Percentiles rank a stretch among this genome's conserved stretches.
Conservation (phyloP, 2,113 vertebrate genomes). For the Desmodus rotundus region DNA sequence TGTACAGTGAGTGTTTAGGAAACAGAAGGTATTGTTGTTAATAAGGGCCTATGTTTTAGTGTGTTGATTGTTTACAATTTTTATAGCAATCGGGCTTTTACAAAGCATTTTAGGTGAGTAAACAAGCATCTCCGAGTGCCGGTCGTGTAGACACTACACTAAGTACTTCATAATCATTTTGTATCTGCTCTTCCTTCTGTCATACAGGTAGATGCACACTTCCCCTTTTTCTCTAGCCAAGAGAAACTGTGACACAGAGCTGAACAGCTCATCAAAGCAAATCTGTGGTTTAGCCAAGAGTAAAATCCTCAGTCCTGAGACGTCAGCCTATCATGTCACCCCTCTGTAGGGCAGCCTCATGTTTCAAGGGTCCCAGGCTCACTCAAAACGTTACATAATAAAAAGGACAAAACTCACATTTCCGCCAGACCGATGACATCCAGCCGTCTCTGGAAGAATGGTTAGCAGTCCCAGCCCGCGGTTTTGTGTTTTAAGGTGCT, state of each 20-base stretch:
- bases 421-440: slow-evolving; percentile 15
- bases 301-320: neutral
- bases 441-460: slow-evolving; percentile 16
- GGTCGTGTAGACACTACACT: neutral
- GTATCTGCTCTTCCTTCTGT: neutral
- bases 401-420: slow-evolving; percentile 45
- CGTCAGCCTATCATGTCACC: neutral
- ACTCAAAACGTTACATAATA: neutral
- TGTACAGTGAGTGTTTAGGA: neutral
- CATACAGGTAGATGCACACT: accelerated
- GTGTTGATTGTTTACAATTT: neutral
- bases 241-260: neutral
- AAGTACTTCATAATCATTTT: neutral
- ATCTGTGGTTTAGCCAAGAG: neutral
- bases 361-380: neutral
- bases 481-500: slow-evolving; percentile 30
- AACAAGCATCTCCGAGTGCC: neutral
- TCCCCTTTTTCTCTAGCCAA: neutral
- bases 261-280: neutral
- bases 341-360: neutral
- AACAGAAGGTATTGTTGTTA: neutral
- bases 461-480: neutral
- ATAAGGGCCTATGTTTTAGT: neutral
- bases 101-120: neutral
- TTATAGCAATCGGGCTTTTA: neutral